A percentile compares a stretch with the other conserved stretches of the same genome.
These are phyloP conservation scores for Hydractinia symbiolongicarpus DNA, from an alignment of 30 jellyfish, hydroid and myxozoan genomes.

Conservation along the genomic window DNA sequence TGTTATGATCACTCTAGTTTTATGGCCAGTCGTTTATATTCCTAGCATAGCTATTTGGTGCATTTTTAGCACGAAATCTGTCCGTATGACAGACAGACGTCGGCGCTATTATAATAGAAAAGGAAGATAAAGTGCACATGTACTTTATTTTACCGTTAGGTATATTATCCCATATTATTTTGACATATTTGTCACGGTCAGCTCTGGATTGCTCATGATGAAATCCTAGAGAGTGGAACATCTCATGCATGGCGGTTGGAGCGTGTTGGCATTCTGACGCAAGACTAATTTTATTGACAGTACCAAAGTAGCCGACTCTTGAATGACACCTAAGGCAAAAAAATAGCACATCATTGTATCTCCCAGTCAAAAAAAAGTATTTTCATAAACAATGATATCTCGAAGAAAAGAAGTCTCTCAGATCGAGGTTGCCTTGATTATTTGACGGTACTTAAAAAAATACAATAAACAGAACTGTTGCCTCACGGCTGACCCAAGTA, in stretches of 20 bases:
- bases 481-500: too few species aligned
- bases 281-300: slow-evolving; percentile 38
- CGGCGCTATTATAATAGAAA: background rate
- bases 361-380: too few species aligned
- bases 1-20: too few species aligned
- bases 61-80: background rate
- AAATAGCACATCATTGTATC: background rate
- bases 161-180: slow-evolving; percentile 50
- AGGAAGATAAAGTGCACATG: background rate
- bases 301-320: slow-evolving; percentile 63
- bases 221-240: slow-evolving; percentile 76
- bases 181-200: slow-evolving; percentile 62
- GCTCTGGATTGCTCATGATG: slow-evolving; percentile 75
- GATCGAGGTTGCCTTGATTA: too few species aligned
- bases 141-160: slow-evolving; percentile 39
- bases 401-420: too few species aligned
- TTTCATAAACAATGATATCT: too few species aligned
- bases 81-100: background rate
- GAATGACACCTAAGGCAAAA: slow-evolving; percentile 51
- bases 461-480: too few species aligned
- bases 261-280: slow-evolving; percentile 48
- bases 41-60: background rate
- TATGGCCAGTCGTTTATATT: background rate
- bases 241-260: slow-evolving; percentile 65
- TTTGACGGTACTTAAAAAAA: too few species aligned